Evolutionary conservation across 1,140 invertebrate genomes (phyloP).

Genomic region (Zaprionus nigranus): DNA sequence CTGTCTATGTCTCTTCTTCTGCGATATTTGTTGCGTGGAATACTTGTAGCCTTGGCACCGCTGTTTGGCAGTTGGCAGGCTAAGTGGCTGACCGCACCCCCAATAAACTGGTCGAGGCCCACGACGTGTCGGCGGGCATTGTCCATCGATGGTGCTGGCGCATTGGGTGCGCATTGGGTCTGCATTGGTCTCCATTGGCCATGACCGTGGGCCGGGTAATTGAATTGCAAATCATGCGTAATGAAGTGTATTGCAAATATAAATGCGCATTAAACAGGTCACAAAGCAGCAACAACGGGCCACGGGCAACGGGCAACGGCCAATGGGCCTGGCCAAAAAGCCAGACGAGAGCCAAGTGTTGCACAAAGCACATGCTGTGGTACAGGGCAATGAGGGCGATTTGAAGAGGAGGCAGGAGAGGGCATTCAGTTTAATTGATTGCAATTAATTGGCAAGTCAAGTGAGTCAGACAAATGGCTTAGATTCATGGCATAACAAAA

Average conservation of each 20-base stretch:
- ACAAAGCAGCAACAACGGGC: slow-evolving; percentile 28
- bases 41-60: background rate
- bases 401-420: background rate
- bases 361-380: background rate
- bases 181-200: slow-evolving; percentile 3
- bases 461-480: slow-evolving; percentile 7
- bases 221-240: slow-evolving; percentile 81
- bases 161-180: background rate
- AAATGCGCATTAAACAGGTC: slow-evolving; percentile 52
- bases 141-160: background rate
- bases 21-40: slow-evolving; percentile 3
- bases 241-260: slow-evolving; percentile 75
- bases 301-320: slow-evolving; percentile 4
- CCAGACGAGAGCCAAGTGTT: slow-evolving; percentile 6
- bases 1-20: background rate
- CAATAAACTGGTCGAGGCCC: too few relatives aligned
- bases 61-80: background rate
- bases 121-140: too few relatives aligned
- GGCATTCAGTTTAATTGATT: slow-evolving; percentile 66
- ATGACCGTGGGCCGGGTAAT: slow-evolving; percentile 60
- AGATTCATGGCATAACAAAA: slow-evolving; percentile 1
- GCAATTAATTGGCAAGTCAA: slow-evolving; percentile 71
- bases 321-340: slow-evolving; percentile 10
- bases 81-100: background rate
- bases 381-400: background rate